Percentiles rank a stretch among this genome's conserved stretches.
Evolutionary conservation across 2,797 vertebrate genomes (phyloP).

Genomic region (Cuniculus paca): DNA sequence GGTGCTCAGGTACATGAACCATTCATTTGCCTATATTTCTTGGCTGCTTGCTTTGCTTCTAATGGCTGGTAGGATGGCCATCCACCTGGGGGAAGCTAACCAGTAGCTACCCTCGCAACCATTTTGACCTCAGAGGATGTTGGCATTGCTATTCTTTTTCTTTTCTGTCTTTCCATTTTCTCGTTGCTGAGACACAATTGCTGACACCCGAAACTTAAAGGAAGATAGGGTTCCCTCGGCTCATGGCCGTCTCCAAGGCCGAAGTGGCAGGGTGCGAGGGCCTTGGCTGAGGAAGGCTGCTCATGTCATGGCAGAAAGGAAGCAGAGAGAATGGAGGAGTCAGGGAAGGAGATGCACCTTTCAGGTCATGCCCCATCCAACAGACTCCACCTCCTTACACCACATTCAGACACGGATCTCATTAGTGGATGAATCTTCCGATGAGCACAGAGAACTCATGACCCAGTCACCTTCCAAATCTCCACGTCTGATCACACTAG

Average conservation of each 20-base stretch:
- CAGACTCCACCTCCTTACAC: background rate
- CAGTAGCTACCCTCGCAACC: background rate
- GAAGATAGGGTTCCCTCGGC: background rate
- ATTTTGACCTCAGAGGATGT: background rate
- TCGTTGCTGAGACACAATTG: background rate
- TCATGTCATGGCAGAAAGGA: background rate
- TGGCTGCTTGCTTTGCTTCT: background rate
- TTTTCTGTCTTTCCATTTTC: background rate
- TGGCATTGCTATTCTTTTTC: background rate
- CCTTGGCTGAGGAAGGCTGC: background rate
- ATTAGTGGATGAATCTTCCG: background rate
- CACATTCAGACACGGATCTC: background rate
- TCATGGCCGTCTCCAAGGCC: background rate
- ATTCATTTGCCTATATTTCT: background rate
- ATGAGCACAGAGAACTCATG: background rate
- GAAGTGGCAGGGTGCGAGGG: background rate
- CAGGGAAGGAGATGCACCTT: background rate
- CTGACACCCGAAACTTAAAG: background rate
- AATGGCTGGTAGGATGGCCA: too few relatives aligned
- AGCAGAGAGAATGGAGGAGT: background rate
- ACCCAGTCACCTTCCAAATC: background rate
- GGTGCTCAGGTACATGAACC: background rate
- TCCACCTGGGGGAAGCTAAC: background rate
- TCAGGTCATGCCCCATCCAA: background rate
- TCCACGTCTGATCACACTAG: background rate